Evolutionary conservation across 1,140 invertebrate genomes (phyloP).

Genomic region (Subanguina moxae): DNA sequence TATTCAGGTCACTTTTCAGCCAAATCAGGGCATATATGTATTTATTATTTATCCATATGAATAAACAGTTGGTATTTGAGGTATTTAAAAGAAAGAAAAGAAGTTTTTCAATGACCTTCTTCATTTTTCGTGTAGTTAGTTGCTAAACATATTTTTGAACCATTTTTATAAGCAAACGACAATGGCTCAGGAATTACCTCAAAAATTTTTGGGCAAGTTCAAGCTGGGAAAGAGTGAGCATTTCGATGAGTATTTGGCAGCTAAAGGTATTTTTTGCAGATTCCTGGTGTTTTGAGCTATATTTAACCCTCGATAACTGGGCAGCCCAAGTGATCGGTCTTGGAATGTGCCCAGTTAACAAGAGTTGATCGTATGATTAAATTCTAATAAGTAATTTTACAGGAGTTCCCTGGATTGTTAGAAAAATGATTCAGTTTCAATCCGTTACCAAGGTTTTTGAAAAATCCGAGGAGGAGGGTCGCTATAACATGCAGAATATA

Average conservation of each 20-base stretch:
- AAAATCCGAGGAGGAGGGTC: conserved; percentile 20
- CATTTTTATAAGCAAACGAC: background rate
- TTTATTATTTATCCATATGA: no score
- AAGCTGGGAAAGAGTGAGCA: conserved; percentile 52
- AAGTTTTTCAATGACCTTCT: no score
- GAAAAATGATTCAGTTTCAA: conserved; percentile 54
- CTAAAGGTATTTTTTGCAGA: conserved; percentile 36
- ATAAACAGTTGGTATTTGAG: no score
- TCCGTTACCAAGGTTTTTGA: conserved; percentile 52
- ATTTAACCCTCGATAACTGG: no score
- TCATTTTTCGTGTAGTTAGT: no score
- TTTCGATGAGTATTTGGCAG: conserved; percentile 53
- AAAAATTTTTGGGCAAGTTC: conserved; percentile 53
- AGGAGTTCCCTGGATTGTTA: conserved; percentile 54
- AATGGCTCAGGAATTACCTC: conserved; percentile 32
- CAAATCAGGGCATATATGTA: no score
- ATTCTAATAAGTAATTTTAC: conserved; percentile 21
- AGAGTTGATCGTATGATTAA: no score
- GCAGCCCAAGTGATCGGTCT: no score
- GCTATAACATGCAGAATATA: conserved; percentile 48
- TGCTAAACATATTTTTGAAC: no score
- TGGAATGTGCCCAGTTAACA: no score
- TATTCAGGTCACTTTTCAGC: no score
- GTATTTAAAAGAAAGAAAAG: no score
- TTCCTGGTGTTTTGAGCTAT: background rate